Base-by-base conservation (phyloP, 2,797 vertebrate species). In the Gallinago stenura region DNA sequence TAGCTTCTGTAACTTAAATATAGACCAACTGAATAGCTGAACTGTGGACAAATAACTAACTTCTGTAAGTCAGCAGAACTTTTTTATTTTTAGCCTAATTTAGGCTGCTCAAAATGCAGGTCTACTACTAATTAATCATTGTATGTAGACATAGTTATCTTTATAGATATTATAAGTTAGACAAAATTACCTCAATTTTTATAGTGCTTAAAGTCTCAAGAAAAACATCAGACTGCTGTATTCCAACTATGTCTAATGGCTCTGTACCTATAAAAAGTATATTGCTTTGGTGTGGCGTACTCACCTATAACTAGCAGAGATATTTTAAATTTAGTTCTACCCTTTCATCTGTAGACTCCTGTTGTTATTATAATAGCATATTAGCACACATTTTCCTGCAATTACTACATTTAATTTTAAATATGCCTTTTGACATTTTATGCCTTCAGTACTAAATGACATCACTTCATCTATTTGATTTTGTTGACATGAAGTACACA, bases 351-450 rank as follows among this genome's bases (percentile, higher is more conserved):
- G 21, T 46, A 77, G 53, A 61, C n/a, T 93, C 41, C 87, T 64
- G 30, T 89, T 95, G 87, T 90, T 93, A 71, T 70, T 90, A 76
- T 89, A 90, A 91, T 58, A 73, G 53, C 0, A 0, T 76, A 97
- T 95, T 94, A 95, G 93, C 89, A 94, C 43, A 86, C n/a, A 87
- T 95, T 96, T 97, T 83, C 87, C 62, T 96, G 81, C 81, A 95
- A 97, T 97, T 96, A 95, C 76, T 83, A 72, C 43, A 72, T 95
- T 89, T 94, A 89, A 94, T 94, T 96, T 94, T 87, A 93, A 93
- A 91, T 92, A 94, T 86, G 78, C 60, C n/a, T 94, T 93, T 78
- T 97, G 89, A 89, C 81, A 92, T 95, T 95, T 97, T 94, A 56
- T 95, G 53, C 73, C 35, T 78, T 79, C 80, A 58, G 51, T 84